Base-by-base conservation (phyloP, 2,797 vertebrate genomes). In the Eupleurogrammus muticus region DNA sequence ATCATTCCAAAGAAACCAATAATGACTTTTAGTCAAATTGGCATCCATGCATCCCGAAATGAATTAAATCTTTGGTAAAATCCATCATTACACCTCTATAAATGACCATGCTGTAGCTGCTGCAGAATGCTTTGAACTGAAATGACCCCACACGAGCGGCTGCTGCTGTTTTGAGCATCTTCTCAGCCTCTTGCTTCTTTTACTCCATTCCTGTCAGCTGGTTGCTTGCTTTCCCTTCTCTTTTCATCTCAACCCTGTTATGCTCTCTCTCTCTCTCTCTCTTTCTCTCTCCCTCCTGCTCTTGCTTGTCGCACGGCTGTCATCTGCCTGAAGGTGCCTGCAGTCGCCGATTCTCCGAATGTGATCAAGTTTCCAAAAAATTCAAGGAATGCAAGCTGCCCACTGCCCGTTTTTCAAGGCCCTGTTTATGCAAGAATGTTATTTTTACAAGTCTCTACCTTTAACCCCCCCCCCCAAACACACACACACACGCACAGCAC, bases 371-470 rank as follows among this genome's bases (percentile, higher is more conserved):
- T 93, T 89, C 87, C 80, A 68, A 89, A 82, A 87, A 79, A 91
- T 90, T 61, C 55, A 17, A 85, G 81, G 92, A 93, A 93, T 91
- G 90, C 70, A 8, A 75, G 69, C 89, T 79, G 71, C 87, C 74
- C 81, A 74, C 80, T 80, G 70, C 81, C 84, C 80, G 66, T 83
- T 91, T 85, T 90, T 92, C 82, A 83, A 86, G 83, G 75, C 79
- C 81, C 77, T 90, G 80, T 93, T 94, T 92, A 90, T 92, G 86
- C 88, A 90, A 89, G 90, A 92, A 90, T 89, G 90, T 90, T 92
- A 88, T 93, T 93, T 92, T 91, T 92, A 83, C 75, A 79, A 83
- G 71, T 79, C 58, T 72, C 72, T 86, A 80, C 79, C 77, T 83
- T 80, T 75, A 67, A 50, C 47, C 56, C 63, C 64, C 34, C 38